phyloP scores from a whole-genome alignment of 2,888 invertebrate genomes.

The Lepidocyrtoides sp. region DNA sequence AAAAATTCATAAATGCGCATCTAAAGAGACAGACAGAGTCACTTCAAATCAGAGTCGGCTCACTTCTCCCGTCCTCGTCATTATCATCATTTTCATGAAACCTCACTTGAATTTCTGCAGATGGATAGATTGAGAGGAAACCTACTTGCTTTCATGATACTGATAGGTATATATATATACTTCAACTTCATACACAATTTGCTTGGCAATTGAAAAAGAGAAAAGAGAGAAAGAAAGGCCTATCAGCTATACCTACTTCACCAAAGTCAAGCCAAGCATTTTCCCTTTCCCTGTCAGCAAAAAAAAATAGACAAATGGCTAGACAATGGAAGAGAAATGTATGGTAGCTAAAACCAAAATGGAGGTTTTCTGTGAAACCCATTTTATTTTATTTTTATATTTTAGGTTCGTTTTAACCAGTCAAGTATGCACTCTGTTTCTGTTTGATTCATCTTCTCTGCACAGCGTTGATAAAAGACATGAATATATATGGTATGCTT shows the following conservation, averaged over 20 bases:
- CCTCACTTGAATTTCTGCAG: not conserved
- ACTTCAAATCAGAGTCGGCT: constrained; percentile 19
- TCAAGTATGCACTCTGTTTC: not conserved
- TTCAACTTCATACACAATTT: not conserved
- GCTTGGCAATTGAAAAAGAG: constrained; percentile 5
- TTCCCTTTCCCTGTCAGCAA: not conserved
- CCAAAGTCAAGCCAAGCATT: not conserved
- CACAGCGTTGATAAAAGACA: not conserved
- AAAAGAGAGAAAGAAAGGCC: not conserved
- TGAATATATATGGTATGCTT: not conserved
- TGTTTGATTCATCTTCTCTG: not conserved
- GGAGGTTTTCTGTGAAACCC: not conserved
- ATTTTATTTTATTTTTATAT: not conserved
- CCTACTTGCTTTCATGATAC: not conserved
- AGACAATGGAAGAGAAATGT: not conserved
- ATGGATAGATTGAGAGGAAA: not conserved
- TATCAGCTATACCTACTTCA: not conserved
- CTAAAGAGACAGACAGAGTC: not conserved
- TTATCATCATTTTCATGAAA: constrained; percentile 9
- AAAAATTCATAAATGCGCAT: not conserved
- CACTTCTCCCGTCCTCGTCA: not conserved
- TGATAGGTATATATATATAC: no score
- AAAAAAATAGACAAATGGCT: not conserved
- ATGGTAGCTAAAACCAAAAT: not conserved
- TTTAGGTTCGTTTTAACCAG: not conserved